These are phyloP conservation scores for Drymodes brunneopygia DNA, from an alignment of 2,113 vertebrate genomes.

Conservation along the genomic window DNA sequence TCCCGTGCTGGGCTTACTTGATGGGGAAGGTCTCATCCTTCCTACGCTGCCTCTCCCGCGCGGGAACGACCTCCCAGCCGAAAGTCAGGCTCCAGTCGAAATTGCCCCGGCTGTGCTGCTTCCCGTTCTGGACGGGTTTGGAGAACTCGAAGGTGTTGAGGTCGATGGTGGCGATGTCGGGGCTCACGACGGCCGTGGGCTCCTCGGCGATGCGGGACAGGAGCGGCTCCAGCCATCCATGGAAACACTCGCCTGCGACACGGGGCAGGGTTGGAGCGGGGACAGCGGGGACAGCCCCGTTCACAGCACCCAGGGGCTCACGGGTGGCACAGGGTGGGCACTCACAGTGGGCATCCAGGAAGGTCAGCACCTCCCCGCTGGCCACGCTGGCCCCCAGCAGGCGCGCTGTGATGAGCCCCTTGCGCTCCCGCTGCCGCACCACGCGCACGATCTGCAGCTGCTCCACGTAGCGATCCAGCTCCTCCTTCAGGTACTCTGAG, in stretches of 20 bases:
- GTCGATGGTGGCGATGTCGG: conserved; percentile 90
- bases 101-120: conserved; percentile 87
- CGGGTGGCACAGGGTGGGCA: not conserved
- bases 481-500: conserved; percentile 82
- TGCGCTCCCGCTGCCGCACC: conserved; percentile 86
- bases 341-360: conserved; percentile 96
- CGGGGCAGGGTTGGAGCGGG: not conserved
- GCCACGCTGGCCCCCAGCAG: conserved; percentile 89
- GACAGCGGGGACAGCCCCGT: fast-evolving
- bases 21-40: conserved; percentile 71
- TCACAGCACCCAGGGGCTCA: fast-evolving
- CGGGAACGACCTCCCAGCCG: conserved; percentile 86
- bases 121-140: conserved; percentile 77
- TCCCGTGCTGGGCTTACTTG: not conserved
- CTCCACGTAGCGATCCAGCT: conserved; percentile 80
- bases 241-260: conserved; percentile 91
- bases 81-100: conserved; percentile 96
- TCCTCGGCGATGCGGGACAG: conserved; percentile 88
- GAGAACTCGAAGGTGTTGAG: conserved; percentile 87
- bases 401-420: conserved; percentile 91
- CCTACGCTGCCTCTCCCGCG: conserved; percentile 75
- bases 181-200: conserved; percentile 88
- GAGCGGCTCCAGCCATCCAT: conserved; percentile 93
- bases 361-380: conserved; percentile 88
- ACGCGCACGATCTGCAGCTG: conserved; percentile 86